These are phyloP conservation scores for Drymonia ruficornis DNA, from an alignment of 2,888 invertebrate species.

Conservation along the genomic window DNA sequence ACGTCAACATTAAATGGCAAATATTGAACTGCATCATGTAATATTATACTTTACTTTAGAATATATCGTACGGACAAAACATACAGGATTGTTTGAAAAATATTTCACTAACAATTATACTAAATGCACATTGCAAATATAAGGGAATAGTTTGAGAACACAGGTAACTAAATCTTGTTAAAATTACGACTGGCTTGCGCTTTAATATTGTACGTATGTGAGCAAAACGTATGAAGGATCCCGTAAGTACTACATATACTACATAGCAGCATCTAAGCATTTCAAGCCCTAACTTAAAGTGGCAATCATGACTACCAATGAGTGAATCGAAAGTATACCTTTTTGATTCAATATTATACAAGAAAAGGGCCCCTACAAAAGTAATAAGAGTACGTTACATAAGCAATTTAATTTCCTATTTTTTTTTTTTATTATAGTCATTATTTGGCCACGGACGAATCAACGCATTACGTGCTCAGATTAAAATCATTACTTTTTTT, in stretches of 20 bases:
- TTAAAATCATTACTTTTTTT: not conserved
- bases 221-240: constrained; percentile 34
- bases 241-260: constrained; percentile 22
- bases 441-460: constrained; percentile 3
- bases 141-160: constrained; percentile 15
- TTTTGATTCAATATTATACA: not conserved
- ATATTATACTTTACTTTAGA: constrained; percentile 30
- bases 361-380: not conserved
- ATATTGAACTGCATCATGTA: constrained; percentile 32
- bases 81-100: constrained; percentile 24
- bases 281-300: no score
- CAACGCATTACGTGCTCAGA: not conserved
- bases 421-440: not conserved
- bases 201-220: constrained; percentile 28
- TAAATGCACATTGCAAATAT: constrained; percentile 15
- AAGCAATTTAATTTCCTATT: not conserved
- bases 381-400: not conserved
- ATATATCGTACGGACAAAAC: constrained; percentile 27
- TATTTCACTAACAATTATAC: constrained; percentile 26
- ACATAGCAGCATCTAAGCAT: constrained; percentile 6
- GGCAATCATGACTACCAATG: not conserved
- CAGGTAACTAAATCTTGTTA: constrained; percentile 12
- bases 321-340: not conserved
- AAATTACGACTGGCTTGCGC: constrained; percentile 14
- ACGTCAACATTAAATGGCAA: constrained; percentile 33